Evolutionary conservation across 2,888 invertebrate genomes (phyloP).

Genomic region (Dusona sp.): DNA sequence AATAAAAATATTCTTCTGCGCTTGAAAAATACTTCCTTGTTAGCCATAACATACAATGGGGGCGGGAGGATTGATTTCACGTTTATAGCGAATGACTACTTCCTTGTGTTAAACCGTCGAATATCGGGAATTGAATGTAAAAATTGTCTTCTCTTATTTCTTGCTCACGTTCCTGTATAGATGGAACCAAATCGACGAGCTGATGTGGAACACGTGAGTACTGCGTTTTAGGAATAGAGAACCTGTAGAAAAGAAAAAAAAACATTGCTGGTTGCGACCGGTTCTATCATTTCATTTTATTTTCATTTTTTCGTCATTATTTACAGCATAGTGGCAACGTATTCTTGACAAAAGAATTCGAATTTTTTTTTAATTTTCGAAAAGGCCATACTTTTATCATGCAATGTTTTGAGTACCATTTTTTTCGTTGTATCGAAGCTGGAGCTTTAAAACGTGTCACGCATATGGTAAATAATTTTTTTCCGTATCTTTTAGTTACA

Average conservation of each 20-base stretch:
- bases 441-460: conserved; percentile 15
- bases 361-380: conserved; percentile 10
- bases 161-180: conserved; percentile 85
- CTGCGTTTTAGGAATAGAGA: conserved; percentile 76
- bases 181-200: conserved; percentile 94
- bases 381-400: background rate
- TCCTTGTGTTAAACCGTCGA: background rate
- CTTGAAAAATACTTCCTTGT: too few species aligned
- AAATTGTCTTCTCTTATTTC: conserved; percentile 46
- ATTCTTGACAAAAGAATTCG: background rate
- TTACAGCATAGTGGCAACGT: conserved; percentile 41
- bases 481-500: conserved; percentile 89
- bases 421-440: conserved; percentile 23
- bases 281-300: conserved; percentile 49
- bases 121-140: conserved; percentile 16
- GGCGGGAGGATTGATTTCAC: background rate
- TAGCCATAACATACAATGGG: too few species aligned
- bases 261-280: conserved; percentile 24
- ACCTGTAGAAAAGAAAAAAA: conserved; percentile 25
- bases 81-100: background rate
- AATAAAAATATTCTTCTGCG: too few species aligned
- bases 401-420: background rate
- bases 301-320: conserved; percentile 39
- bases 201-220: conserved; percentile 93
- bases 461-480: background rate